These are phyloP conservation scores for Atrina japonica DNA, from an alignment of 2,888 invertebrate species.

Conservation along the genomic window DNA sequence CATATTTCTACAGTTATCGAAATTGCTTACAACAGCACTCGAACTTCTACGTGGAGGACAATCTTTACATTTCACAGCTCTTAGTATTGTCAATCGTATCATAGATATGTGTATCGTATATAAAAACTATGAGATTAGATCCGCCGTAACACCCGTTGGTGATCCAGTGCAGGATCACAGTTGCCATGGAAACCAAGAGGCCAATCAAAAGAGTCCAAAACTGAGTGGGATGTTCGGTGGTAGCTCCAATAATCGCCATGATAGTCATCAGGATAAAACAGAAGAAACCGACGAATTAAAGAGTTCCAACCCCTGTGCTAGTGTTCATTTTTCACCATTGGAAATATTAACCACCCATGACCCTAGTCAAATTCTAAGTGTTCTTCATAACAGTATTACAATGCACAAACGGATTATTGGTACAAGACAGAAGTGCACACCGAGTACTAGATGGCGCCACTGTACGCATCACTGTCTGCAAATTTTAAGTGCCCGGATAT, in stretches of 20 bases:
- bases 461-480: constrained; percentile 85
- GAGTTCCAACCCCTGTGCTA: constrained; percentile 47
- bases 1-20: constrained; percentile 81
- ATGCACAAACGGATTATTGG: constrained; percentile 85
- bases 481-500: constrained; percentile 84
- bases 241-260: constrained; percentile 43
- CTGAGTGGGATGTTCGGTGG: constrained; percentile 7
- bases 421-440: constrained; percentile 84
- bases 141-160: constrained; percentile 17
- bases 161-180: constrained; percentile 13
- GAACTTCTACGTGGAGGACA: constrained; percentile 84
- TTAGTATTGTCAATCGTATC: constrained; percentile 83
- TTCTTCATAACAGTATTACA: constrained; percentile 84
- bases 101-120: constrained; percentile 83
- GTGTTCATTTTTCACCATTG: constrained; percentile 70
- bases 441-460: constrained; percentile 84
- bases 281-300: constrained; percentile 55
- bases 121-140: constrained; percentile 76
- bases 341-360: constrained; percentile 78
- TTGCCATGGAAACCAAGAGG: constrained; percentile 8
- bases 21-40: constrained; percentile 83
- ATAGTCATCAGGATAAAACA: constrained; percentile 49
- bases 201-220: constrained; percentile 37
- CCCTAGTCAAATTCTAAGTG: constrained; percentile 83
- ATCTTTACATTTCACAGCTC: constrained; percentile 84